Evolutionary conservation across 1,140 invertebrate species (phyloP).

Genomic region (Diuraphis noxia): DNA sequence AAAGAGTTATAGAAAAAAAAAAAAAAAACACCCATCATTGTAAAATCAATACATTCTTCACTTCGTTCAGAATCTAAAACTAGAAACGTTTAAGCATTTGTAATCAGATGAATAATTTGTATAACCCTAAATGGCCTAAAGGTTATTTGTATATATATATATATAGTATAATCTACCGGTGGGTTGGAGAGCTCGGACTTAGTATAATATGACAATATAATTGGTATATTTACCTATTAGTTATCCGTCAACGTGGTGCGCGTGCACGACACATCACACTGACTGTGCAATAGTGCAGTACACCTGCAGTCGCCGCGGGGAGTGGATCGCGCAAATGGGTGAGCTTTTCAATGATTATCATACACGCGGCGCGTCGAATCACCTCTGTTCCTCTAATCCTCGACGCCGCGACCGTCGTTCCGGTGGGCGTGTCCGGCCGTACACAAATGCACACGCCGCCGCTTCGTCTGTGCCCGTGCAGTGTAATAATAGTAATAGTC

Average conservation of each 20-base stretch:
- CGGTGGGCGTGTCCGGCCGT: background rate
- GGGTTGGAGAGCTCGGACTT: background rate
- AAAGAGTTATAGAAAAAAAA: too few relatives aligned
- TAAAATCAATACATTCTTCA: too few relatives aligned
- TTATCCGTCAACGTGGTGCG: background rate
- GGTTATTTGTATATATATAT: too few relatives aligned
- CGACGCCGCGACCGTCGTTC: background rate
- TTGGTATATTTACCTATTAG: background rate
- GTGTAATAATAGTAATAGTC: background rate
- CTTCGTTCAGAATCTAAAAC: too few relatives aligned
- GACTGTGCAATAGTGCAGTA: background rate
- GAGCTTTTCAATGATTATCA: background rate
- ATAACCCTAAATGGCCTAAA: background rate
- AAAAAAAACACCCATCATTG: too few relatives aligned
- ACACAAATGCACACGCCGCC: background rate
- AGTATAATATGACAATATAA: too few relatives aligned
- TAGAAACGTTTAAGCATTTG: background rate
- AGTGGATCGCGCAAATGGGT: background rate
- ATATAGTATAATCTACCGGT: background rate
- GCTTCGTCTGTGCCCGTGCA: background rate
- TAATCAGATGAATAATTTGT: background rate
- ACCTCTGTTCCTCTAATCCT: background rate
- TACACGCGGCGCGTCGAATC: background rate
- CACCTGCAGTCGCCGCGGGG: background rate
- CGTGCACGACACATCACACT: background rate